Evolutionary conservation across 92 coral and sea anemone species (phyloP), one percentile per base, ranked within the genome.

Genomic region (Porites rus): DNA sequence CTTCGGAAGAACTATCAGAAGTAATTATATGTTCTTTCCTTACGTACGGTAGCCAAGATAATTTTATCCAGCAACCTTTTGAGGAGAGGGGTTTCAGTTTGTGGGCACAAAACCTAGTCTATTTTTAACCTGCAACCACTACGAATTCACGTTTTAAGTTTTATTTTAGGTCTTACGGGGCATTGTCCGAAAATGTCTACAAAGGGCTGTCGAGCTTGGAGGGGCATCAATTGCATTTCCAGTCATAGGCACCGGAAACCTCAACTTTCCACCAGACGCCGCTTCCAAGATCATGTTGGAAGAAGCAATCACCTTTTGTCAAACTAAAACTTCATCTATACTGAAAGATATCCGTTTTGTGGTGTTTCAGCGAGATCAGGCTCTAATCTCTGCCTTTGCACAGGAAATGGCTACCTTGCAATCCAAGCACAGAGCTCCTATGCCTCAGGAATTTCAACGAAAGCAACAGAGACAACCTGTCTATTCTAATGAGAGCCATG

Each of bases 261-360:
- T 91, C 10, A 82, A 87, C 0, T 93, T 95, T 70, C 95, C 98
- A 11, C 88, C 74, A 4, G 79, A 80, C 69, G 31, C 16, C 20
- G 95, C 96, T 43, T 90, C 91, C 8, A 90, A 70, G 43, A 63
- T 91, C 11, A 91, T 92, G 91, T 31, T 94, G 16, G 93, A 88
- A 22, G 98, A 92, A 82, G 79, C 91, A 8, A 65, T 86, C 50
- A 59, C 53, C 76, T 92, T 89, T 67, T 87, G 81, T 60, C 86
- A 85, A 54, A 61, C 80, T 1, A 52, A 84, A 51, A 81, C 88
- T 4, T 22, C 64, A 11, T 74, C 92, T 14, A 46, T 70, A 12
- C 24, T 94, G 58, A 88, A 65, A 58, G 98, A 94, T 66, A 86
- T 96, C 21, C 92, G 96, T 19, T 96, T 94, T 82, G 95, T 94